Percentiles rank a stretch among this genome's conserved stretches.
phyloP scores from a whole-genome alignment of 2,113 vertebrate species.

The Cathartes aura region DNA sequence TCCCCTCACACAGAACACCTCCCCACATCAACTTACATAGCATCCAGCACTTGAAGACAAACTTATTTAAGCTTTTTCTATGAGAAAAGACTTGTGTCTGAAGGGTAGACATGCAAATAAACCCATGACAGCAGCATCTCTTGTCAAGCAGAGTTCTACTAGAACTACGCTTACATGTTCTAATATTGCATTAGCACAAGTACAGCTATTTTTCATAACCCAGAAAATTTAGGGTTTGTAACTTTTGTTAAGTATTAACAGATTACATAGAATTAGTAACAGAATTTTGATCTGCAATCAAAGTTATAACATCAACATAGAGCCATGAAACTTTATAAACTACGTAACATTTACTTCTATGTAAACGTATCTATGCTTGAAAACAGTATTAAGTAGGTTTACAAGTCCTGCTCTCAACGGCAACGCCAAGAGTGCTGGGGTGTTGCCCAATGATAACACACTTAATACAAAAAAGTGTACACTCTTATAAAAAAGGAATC shows the following conservation, averaged over 20 bases:
- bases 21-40: not conserved
- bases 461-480: not conserved
- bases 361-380: rapidly evolving
- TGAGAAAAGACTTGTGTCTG: not conserved
- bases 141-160: not conserved
- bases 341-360: not conserved
- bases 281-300: not conserved
- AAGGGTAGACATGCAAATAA: not conserved
- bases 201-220: not conserved
- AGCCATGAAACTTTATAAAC: not conserved
- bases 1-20: not conserved
- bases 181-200: not conserved
- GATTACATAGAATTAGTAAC: not conserved
- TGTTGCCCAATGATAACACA: not conserved
- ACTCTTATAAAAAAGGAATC: not conserved
- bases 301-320: not conserved
- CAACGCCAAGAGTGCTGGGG: not conserved
- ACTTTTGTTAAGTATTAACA: not conserved
- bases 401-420: not conserved
- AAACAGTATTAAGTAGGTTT: not conserved
- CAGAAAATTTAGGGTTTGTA: not conserved
- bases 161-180: not conserved
- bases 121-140: not conserved
- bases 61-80: not conserved
- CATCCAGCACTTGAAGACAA: not conserved